Conservation (phyloP, 37 sponge, comb jelly and placozoan genomes). For the Chondrilla cf. caribensis region DNA sequence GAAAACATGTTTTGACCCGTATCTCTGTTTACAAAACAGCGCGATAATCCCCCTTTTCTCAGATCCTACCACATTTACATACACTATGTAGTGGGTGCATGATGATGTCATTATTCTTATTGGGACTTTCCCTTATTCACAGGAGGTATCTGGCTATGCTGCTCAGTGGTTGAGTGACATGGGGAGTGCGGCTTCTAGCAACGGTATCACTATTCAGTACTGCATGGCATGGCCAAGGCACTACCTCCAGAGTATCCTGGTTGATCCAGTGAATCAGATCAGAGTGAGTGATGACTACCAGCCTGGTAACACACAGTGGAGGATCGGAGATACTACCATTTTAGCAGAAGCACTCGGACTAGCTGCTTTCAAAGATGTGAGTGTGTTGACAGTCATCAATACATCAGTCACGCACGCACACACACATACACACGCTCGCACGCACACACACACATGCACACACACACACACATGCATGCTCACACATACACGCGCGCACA, state of each 20-base stretch:
- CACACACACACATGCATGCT: background rate
- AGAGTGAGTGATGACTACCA: constrained; percentile 71
- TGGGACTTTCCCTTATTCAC: background rate
- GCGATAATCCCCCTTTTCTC: too few relatives aligned
- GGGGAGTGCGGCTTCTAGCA: constrained; percentile 63
- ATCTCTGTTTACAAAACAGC: too few relatives aligned
- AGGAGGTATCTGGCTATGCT: constrained; percentile 28
- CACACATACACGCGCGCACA: too few relatives aligned
- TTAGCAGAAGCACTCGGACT: constrained; percentile 61
- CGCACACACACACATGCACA: background rate
- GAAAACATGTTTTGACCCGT: too few relatives aligned
- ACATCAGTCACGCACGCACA: too few relatives aligned
- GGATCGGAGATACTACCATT: constrained; percentile 70
- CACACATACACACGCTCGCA: too few relatives aligned
- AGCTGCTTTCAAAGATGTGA: constrained; percentile 79
- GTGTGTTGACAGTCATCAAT: background rate
- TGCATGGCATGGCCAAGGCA: constrained; percentile 81
- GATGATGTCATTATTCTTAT: too few relatives aligned
- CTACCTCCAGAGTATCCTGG: constrained; percentile 52
- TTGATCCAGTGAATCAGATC: constrained; percentile 70
- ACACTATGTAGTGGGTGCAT: too few relatives aligned
- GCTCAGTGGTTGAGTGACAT: constrained; percentile 61
- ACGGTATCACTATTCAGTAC: constrained; percentile 72
- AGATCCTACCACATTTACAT: too few relatives aligned
- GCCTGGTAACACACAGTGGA: constrained; percentile 76